A percentile compares a stretch with the other conserved stretches of the same genome.
Conservation (phyloP, 1,140 invertebrate genomes). For the Holcopasites calliopsidis region DNA sequence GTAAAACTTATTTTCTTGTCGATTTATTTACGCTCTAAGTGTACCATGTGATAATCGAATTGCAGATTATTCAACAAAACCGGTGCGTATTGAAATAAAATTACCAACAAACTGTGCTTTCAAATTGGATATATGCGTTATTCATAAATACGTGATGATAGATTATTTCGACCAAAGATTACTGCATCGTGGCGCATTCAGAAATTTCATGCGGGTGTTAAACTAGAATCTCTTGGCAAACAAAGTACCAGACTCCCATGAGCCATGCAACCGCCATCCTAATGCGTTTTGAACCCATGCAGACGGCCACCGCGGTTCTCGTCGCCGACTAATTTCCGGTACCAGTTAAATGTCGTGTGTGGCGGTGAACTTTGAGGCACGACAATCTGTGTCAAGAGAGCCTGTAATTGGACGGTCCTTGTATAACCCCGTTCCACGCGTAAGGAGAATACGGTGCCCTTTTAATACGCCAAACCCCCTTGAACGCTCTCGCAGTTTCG, state of each 20-base stretch:
- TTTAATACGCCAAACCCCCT: slow-evolving; percentile 17
- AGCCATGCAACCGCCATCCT: background rate
- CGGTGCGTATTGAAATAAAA: no score
- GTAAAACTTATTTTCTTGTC: no score
- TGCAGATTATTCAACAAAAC: no score
- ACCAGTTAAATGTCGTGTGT: background rate
- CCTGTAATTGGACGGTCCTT: slow-evolving; percentile 35
- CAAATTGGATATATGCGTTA: no score
- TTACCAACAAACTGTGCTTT: no score
- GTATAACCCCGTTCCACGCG: slow-evolving; percentile 33
- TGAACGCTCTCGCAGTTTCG: background rate
- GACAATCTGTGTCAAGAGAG: slow-evolving; percentile 39
- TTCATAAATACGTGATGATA: no score
- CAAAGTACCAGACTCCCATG: background rate
- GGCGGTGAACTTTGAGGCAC: slow-evolving; percentile 22
- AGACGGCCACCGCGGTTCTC: background rate
- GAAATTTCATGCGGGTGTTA: background rate
- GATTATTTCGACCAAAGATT: no score
- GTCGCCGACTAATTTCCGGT: slow-evolving; percentile 22
- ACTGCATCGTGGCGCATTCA: background rate
- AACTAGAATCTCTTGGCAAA: background rate
- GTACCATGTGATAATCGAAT: no score
- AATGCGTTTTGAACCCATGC: background rate
- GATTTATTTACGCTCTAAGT: no score
- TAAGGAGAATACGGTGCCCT: slow-evolving; percentile 33